phyloP scores from a whole-genome alignment of 1,140 invertebrate species.

The Bombus cullumanus region DNA sequence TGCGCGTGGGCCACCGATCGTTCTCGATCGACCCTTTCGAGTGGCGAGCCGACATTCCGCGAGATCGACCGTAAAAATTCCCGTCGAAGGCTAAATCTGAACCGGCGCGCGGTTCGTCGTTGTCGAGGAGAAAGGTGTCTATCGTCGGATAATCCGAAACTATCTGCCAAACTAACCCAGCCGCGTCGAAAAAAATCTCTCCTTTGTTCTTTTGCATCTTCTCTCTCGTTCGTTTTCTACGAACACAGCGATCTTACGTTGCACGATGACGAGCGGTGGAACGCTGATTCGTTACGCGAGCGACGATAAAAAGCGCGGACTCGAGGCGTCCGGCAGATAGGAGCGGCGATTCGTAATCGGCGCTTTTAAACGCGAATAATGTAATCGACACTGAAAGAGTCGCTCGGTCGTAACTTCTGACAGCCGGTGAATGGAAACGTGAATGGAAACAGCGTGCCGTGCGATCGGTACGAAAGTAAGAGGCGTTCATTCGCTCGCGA shows the following conservation, averaged over 20 bases:
- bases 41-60: constrained; percentile 55
- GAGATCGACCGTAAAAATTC: constrained; percentile 59
- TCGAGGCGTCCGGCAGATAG: constrained; percentile 5
- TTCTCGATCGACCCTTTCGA: constrained; percentile 52
- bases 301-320: not conserved
- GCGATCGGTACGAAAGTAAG: constrained; percentile 74
- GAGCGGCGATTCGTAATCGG: constrained; percentile 49
- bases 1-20: constrained; percentile 36
- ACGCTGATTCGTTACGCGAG: not conserved
- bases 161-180: no score
- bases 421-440: constrained; percentile 72
- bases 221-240: no score
- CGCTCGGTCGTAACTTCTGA: constrained; percentile 61
- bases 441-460: constrained; percentile 67
- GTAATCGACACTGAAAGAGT: constrained; percentile 67
- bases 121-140: constrained; percentile 50
- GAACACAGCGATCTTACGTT: no score
- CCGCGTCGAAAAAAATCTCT: no score
- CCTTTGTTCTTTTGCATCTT: not conserved
- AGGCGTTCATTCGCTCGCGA: constrained; percentile 60
- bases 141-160: not conserved
- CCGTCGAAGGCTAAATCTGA: constrained; percentile 49
- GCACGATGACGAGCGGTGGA: not conserved
- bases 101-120: constrained; percentile 47
- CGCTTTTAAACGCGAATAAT: constrained; percentile 53